phyloP scores from a whole-genome alignment of 2,113 vertebrate genomes.

The Amphiprion percula region DNA sequence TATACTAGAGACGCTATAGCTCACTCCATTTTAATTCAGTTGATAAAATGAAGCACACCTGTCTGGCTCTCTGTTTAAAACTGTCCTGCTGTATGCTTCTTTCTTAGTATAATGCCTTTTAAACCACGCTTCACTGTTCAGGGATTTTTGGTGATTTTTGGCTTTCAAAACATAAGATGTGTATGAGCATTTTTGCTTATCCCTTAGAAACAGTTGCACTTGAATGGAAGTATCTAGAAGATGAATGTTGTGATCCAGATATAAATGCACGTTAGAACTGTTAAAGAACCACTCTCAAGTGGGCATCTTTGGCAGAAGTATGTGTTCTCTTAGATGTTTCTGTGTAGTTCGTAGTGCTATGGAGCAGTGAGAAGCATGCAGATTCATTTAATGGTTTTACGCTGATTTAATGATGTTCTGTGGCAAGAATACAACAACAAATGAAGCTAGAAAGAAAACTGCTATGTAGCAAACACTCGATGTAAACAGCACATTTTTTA shows the following conservation, averaged over 20 bases:
- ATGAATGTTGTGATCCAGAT: background rate
- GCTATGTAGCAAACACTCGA: too few relatives aligned
- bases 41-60: conserved; percentile 16
- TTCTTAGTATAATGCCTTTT: conserved; percentile 4
- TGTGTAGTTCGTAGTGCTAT: too few relatives aligned
- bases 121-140: background rate
- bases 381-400: too few relatives aligned
- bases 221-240: conserved; percentile 1
- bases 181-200: background rate
- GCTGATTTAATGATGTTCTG: too few relatives aligned
- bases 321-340: too few relatives aligned
- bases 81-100: background rate
- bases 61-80: background rate
- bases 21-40: conserved; percentile 1
- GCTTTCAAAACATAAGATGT: background rate
- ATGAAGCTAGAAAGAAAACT: too few relatives aligned
- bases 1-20: background rate
- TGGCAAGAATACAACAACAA: too few relatives aligned
- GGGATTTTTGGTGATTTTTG: background rate
- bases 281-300: background rate
- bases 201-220: background rate
- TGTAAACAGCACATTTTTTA: background rate
- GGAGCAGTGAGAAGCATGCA: too few relatives aligned
- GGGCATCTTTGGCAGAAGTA: too few relatives aligned
- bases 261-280: background rate